These are phyloP conservation scores for Drosophila orosa DNA, from an alignment of 1,140 invertebrate species.

Conservation along the genomic window DNA sequence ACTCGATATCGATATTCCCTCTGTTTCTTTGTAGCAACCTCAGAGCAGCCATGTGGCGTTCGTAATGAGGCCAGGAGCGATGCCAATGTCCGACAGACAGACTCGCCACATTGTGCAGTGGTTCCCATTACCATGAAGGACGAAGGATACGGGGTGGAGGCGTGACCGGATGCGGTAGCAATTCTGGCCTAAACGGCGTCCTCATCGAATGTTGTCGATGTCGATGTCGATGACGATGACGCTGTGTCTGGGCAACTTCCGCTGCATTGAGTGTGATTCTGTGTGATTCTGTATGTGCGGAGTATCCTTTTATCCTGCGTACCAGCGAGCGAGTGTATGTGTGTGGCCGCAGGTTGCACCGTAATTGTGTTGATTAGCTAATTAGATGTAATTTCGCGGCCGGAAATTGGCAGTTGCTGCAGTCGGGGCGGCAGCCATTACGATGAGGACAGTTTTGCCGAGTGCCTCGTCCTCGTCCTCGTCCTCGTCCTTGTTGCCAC, in stretches of 20 bases:
- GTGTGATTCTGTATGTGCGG: not conserved
- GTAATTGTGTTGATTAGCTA: conserved; percentile 81
- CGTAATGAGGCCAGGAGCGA: conserved; percentile 33
- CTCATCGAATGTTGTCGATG: conserved; percentile 34
- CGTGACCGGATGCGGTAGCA: conserved; percentile 47
- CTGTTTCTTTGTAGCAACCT: not conserved
- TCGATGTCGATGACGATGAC: conserved; percentile 19
- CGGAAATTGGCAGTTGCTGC: conserved; percentile 74
- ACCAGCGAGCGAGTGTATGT: not conserved
- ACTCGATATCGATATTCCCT: not conserved
- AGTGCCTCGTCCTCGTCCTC: not conserved
- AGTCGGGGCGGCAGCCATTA: conserved; percentile 28
- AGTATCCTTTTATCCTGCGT: conserved; percentile 9
- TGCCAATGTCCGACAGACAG: not conserved
- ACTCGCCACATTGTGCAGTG: conserved; percentile 32
- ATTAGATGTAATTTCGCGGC: conserved; percentile 78
- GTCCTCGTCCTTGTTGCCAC: not conserved
- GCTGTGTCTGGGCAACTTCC: conserved; percentile 64
- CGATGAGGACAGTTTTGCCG: conserved; percentile 35
- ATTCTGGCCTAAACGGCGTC: conserved; percentile 27
- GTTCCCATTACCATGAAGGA: not conserved
- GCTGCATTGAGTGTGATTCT: conserved; percentile 23
- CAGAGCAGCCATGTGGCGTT: conserved; percentile 7
- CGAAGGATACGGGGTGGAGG: not conserved
- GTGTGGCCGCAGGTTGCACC: conserved; percentile 36